Evolutionary conservation across 2,888 invertebrate genomes (phyloP).

Genomic region (Amphipyra berbera): DNA sequence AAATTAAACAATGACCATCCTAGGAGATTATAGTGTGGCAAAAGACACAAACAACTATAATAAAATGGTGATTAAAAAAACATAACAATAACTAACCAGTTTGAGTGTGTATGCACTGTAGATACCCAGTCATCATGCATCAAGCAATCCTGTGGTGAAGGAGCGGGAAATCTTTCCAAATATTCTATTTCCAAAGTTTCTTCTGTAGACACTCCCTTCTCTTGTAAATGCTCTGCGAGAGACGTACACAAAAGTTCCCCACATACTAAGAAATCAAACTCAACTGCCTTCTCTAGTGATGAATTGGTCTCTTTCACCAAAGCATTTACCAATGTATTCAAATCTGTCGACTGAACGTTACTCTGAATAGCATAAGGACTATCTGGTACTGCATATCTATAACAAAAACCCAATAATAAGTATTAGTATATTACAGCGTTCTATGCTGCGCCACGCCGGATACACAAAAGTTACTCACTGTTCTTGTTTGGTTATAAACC

Average conservation of each 20-base stretch:
- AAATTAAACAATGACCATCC: too few species aligned
- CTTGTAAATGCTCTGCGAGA: slow-evolving; percentile 93
- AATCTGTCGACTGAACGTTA: slow-evolving; percentile 91
- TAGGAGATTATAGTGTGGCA: too few species aligned
- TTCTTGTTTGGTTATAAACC: slow-evolving; percentile 94
- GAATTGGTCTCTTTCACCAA: slow-evolving; percentile 91
- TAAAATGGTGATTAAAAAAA: too few species aligned
- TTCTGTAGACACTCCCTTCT: slow-evolving; percentile 94
- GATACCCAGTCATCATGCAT: slow-evolving; percentile 99
- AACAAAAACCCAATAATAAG: slow-evolving; percentile 8
- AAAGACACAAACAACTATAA: too few species aligned
- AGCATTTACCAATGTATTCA: slow-evolving; percentile 95
- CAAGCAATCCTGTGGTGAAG: slow-evolving; percentile 97
- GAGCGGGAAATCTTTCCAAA: slow-evolving; percentile 96
- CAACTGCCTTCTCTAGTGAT: slow-evolving; percentile 83
- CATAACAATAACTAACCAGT: slow-evolving; percentile 87
- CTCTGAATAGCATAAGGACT: slow-evolving; percentile 95
- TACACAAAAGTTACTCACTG: slow-evolving; percentile 90
- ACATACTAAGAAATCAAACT: slow-evolving; percentile 96
- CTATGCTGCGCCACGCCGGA: slow-evolving; percentile 52
- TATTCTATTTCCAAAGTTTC: slow-evolving; percentile 97
- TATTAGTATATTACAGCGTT: not conserved
- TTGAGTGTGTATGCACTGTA: slow-evolving; percentile 92
- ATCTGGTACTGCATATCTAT: slow-evolving; percentile 96
- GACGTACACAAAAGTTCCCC: slow-evolving; percentile 94